These are phyloP conservation scores for Cylindroiulus punctatus DNA, from an alignment of 2,888 invertebrate species.

Conservation along the genomic window DNA sequence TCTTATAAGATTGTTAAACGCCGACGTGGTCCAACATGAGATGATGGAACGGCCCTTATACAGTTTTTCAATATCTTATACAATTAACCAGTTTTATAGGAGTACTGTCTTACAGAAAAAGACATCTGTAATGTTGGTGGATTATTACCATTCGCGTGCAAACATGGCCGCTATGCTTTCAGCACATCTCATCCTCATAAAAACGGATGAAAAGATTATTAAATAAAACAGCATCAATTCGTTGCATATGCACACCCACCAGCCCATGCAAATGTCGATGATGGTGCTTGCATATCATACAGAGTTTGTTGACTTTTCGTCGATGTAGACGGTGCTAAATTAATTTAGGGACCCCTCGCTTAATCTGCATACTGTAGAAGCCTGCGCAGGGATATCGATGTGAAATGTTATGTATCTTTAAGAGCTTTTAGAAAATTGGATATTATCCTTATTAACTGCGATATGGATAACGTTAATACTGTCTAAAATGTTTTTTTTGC, in stretches of 20 bases:
- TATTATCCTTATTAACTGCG: constrained; percentile 47
- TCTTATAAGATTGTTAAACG: constrained; percentile 32
- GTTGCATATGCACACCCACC: constrained; percentile 25
- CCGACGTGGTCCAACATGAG: constrained; percentile 3
- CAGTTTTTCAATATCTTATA: constrained; percentile 40
- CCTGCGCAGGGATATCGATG: background rate
- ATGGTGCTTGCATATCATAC: constrained; percentile 1
- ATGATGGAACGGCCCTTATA: background rate
- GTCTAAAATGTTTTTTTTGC: background rate
- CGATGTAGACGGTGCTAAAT: constrained; percentile 30
- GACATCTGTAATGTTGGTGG: background rate
- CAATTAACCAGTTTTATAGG: background rate
- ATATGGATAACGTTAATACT: constrained; percentile 40
- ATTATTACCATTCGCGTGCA: constrained; percentile 19
- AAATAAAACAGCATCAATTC: constrained; percentile 45
- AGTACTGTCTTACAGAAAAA: background rate
- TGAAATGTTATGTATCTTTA: constrained; percentile 36
- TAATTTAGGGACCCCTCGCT: constrained; percentile 5
- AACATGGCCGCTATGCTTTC: background rate
- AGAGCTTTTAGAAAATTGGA: constrained; percentile 40
- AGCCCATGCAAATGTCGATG: background rate
- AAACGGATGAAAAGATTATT: constrained; percentile 41
- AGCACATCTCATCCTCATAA: constrained; percentile 19
- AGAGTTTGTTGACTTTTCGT: constrained; percentile 43
- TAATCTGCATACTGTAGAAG: background rate